Evolutionary conservation across 2,113 vertebrate genomes (phyloP).

Genomic region (Zonotrichia leucophrys): DNA sequence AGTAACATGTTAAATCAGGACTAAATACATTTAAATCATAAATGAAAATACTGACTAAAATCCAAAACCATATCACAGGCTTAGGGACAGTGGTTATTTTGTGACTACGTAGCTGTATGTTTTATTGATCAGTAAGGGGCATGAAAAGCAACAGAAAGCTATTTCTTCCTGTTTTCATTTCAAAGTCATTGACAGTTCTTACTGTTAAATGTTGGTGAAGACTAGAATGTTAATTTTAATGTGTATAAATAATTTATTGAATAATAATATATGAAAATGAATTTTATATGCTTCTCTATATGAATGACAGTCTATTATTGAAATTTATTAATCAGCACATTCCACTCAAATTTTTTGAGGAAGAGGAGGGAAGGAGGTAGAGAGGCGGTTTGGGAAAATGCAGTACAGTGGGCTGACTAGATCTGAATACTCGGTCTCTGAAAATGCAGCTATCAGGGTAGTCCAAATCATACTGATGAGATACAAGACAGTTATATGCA

Average conservation of each 20-base stretch:
- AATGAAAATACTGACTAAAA: not conserved
- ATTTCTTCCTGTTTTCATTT: not conserved
- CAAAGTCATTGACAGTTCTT: not conserved
- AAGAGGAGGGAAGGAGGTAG: slow-evolving; percentile 16
- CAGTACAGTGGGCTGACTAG: slow-evolving; percentile 22
- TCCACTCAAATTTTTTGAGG: slow-evolving; percentile 38
- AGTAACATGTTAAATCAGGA: not conserved
- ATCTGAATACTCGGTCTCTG: not conserved
- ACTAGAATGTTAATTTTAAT: slow-evolving; percentile 31
- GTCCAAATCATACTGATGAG: not conserved
- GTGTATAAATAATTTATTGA: slow-evolving; percentile 65
- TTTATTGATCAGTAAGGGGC: not conserved
- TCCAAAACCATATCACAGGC: not conserved
- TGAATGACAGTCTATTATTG: slow-evolving; percentile 4
- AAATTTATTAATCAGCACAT: slow-evolving; percentile 49
- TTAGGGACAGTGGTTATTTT: not conserved
- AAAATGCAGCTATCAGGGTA: slow-evolving; percentile 5
- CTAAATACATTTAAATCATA: not conserved
- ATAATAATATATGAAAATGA: slow-evolving; percentile 38
- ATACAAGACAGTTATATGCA: slow-evolving; percentile 16
- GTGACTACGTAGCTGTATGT: not conserved
- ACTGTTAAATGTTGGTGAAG: not conserved
- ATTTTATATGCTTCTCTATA: slow-evolving; percentile 2
- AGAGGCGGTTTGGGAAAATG: not conserved
- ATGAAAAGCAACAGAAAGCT: not conserved